These are phyloP conservation scores for Spheniscus humboldti DNA, from an alignment of 2,797 vertebrate genomes.

Conservation along the genomic window DNA sequence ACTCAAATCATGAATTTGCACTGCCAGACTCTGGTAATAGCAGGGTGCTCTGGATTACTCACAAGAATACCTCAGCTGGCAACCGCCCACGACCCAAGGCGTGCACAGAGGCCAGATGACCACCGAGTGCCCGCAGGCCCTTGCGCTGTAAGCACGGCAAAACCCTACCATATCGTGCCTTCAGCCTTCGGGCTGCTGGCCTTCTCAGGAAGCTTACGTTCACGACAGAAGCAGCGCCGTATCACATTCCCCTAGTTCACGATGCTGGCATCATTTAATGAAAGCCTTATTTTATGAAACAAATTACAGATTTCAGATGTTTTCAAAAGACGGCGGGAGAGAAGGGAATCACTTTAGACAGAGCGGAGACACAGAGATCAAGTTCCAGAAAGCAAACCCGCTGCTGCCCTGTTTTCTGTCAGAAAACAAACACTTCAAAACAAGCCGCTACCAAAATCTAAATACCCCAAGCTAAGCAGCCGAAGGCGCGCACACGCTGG, in stretches of 20 bases:
- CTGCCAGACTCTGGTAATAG: not conserved
- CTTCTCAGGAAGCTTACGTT: not conserved
- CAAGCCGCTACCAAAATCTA: fast-evolving
- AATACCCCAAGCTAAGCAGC: no score
- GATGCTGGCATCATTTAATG: not conserved
- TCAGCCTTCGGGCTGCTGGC: not conserved
- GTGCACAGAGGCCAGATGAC: fast-evolving
- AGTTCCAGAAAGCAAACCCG: not conserved
- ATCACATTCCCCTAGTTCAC: fast-evolving
- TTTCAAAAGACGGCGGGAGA: fast-evolving
- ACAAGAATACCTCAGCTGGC: not conserved
- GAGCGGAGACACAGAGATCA: fast-evolving
- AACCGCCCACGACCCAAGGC: not conserved
- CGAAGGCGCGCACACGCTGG: not conserved
- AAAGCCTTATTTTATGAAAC: not conserved
- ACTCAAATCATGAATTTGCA: no score
- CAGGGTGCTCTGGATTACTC: not conserved
- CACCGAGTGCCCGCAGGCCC: fast-evolving
- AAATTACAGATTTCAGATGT: not conserved
- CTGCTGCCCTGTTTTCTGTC: no score
- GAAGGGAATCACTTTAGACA: not conserved
- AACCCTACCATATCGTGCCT: fast-evolving
- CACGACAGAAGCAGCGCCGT: not conserved
- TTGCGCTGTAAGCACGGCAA: fast-evolving
- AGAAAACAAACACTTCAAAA: no score